These are phyloP conservation scores for Cichladusa arquata DNA, from an alignment of 2,113 vertebrate genomes.

Conservation along the genomic window DNA sequence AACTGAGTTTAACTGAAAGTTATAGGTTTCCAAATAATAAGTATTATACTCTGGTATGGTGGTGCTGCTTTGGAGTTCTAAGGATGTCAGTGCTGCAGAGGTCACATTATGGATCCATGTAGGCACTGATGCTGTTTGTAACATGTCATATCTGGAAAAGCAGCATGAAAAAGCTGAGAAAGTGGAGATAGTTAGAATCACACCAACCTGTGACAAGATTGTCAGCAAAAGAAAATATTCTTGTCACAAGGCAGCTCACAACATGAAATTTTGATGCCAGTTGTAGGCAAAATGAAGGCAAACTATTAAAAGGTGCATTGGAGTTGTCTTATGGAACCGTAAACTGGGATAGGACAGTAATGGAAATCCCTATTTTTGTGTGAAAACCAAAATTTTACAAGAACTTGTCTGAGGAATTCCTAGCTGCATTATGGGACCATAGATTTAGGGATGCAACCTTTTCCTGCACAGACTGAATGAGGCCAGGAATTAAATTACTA, in stretches of 20 bases:
- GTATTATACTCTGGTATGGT: neutral
- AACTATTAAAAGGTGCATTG: neutral
- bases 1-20: neutral
- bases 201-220: neutral
- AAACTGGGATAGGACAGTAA: neutral
- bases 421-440: neutral
- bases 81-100: neutral
- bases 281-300: neutral
- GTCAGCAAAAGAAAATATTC: neutral
- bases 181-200: neutral
- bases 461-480: neutral
- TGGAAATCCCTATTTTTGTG: neutral
- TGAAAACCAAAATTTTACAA: neutral
- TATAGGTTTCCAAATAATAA: neutral
- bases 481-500: neutral
- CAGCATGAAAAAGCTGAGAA: neutral
- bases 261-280: neutral
- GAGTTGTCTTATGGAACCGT: fast-evolving
- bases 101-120: neutral
- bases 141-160: neutral
- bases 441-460: neutral
- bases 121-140: neutral
- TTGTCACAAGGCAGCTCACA: neutral
- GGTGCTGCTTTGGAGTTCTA: neutral
- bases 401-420: neutral